Evolutionary conservation across 2,797 vertebrate species (phyloP).

Genomic region (Sebastes vulpes): DNA sequence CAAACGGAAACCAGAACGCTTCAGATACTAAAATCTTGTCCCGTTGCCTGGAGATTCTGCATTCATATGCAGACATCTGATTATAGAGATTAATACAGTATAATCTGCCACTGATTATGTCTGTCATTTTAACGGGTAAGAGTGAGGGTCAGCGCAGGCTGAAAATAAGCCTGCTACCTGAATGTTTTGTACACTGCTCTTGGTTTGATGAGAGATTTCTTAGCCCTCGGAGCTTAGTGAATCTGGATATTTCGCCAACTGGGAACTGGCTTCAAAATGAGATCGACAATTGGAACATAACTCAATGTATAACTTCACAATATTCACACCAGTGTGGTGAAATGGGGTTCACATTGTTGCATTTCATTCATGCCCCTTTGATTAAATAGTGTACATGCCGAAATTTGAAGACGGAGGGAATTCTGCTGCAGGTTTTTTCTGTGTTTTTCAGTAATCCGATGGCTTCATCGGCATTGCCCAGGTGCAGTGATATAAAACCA

Average conservation of each 20-base stretch:
- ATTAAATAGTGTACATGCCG: not conserved
- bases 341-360: not conserved
- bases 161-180: not conserved
- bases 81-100: not conserved
- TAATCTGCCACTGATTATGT: not conserved
- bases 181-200: not conserved
- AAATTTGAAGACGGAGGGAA: not conserved
- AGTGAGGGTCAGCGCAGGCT: not conserved
- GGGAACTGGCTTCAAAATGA: not conserved
- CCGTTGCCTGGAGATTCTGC: not conserved
- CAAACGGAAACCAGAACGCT: not conserved
- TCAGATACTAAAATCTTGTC: not conserved
- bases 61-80: not conserved
- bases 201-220: not conserved
- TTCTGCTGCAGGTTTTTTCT: not conserved
- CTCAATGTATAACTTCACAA: not conserved
- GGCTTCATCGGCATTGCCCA: not conserved
- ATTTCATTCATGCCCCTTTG: not conserved
- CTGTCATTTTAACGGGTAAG: not conserved
- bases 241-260: not conserved
- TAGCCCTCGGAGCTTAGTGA: not conserved
- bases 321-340: not conserved
- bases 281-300: no score
- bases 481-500: not conserved
- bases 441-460: not conserved